Conservation (phyloP, 2,888 invertebrate genomes). For the Xestia sexstrigata region DNA sequence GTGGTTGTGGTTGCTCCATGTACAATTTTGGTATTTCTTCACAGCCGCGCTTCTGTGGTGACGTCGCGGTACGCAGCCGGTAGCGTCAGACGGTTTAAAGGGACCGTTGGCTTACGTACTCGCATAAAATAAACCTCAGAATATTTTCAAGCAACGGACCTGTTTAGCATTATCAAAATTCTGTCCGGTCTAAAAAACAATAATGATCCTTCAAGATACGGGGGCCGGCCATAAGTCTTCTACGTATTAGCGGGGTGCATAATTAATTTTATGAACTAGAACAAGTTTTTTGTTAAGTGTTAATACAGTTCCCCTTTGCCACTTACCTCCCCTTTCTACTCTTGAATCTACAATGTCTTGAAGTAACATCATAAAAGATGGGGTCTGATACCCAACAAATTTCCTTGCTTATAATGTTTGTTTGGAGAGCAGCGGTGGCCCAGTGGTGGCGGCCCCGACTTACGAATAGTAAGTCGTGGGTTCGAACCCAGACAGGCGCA, state of each 20-base stretch:
- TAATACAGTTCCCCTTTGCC: constrained; percentile 24
- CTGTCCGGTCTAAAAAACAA: not conserved
- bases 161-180: not conserved
- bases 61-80: not conserved
- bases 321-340: constrained; percentile 15
- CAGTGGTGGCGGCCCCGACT: no score
- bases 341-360: constrained; percentile 9
- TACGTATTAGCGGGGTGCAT: constrained; percentile 15
- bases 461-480: no score
- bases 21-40: no score
- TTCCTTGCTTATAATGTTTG: not conserved
- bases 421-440: no score
- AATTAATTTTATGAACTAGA: constrained; percentile 29
- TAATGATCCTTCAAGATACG: constrained; percentile 1
- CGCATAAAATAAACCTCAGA: not conserved
- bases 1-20: no score
- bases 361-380: not conserved
- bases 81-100: not conserved
- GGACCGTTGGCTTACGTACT: not conserved
- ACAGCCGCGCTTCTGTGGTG: not conserved
- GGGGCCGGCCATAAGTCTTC: not conserved
- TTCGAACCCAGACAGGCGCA: no score
- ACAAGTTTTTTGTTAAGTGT: constrained; percentile 35
- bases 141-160: not conserved
- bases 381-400: not conserved